A percentile compares a stretch with the other conserved stretches of the same genome.
Evolutionary conservation across 1,140 invertebrate species (phyloP).

Genomic region (Contarinia nasturtii): DNA sequence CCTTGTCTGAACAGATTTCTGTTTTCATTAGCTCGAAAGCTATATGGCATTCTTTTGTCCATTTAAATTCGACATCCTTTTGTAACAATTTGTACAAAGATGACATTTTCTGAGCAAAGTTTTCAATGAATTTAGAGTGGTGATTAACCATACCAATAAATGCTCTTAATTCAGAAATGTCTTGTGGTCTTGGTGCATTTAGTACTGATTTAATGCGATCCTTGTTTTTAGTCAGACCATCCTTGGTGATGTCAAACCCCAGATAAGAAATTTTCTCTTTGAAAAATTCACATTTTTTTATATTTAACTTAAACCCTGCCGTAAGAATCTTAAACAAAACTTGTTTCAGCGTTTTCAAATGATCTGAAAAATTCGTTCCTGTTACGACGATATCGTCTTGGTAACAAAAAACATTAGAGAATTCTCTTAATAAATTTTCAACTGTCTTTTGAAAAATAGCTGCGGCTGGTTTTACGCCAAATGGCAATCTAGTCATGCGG

Average conservation of each 20-base stretch:
- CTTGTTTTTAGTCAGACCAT: slow-evolving; percentile 9
- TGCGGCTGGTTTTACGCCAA: slow-evolving; percentile 13
- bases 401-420: slow-evolving; percentile 10
- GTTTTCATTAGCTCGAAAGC: not conserved
- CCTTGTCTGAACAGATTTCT: slow-evolving; percentile 3
- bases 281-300: slow-evolving; percentile 14
- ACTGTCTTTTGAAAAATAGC: slow-evolving; percentile 24
- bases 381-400: slow-evolving; percentile 22
- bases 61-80: slow-evolving; percentile 11
- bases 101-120: slow-evolving; percentile 11
- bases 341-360: no score
- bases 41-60: slow-evolving; percentile 4
- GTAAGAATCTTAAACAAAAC: no score
- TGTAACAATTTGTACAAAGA: slow-evolving; percentile 15
- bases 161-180: slow-evolving; percentile 11
- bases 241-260: slow-evolving; percentile 10
- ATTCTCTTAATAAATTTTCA: slow-evolving; percentile 14
- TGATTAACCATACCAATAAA: slow-evolving; percentile 15
- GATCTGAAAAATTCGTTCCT: no score
- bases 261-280: slow-evolving; percentile 12
- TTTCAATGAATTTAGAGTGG: slow-evolving; percentile 18
- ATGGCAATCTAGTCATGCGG: slow-evolving; percentile 12
- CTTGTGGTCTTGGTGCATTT: slow-evolving; percentile 7
- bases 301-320: slow-evolving; percentile 10
- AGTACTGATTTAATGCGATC: slow-evolving; percentile 10